These are phyloP conservation scores for Cheilosia grossa DNA, from an alignment of 2,888 invertebrate species.

Conservation along the genomic window DNA sequence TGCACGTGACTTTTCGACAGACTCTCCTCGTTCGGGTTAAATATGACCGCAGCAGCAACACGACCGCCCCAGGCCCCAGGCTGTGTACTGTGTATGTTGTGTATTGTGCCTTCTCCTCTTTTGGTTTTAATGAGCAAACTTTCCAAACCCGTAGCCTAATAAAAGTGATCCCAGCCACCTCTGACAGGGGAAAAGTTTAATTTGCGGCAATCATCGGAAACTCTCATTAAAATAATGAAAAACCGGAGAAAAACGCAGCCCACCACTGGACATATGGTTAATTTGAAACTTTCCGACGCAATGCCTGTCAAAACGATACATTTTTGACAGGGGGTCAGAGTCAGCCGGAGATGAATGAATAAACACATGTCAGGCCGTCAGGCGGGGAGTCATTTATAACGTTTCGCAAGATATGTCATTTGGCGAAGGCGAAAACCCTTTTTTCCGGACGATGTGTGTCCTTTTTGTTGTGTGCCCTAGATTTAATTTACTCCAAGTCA, in stretches of 20 bases:
- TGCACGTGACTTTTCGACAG: slow-evolving; percentile 70
- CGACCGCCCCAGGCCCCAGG: not conserved
- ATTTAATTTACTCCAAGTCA: slow-evolving; percentile 72
- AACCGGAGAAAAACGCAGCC: slow-evolving; percentile 31
- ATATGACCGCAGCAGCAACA: slow-evolving; percentile 42
- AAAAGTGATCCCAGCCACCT: slow-evolving; percentile 52
- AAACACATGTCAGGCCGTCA: slow-evolving; percentile 68
- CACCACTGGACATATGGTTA: slow-evolving; percentile 13
- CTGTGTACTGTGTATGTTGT: slow-evolving; percentile 4
- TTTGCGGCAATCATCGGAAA: slow-evolving; percentile 70
- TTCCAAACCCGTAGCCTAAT: slow-evolving; percentile 65
- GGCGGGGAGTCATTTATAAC: slow-evolving; percentile 42
- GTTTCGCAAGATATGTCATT: slow-evolving; percentile 53
- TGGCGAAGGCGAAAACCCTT: slow-evolving; percentile 34
- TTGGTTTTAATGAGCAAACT: slow-evolving; percentile 73
- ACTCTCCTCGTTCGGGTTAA: slow-evolving; percentile 24
- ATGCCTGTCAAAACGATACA: slow-evolving; percentile 51
- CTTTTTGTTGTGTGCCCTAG: slow-evolving; percentile 50
- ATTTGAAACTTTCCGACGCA: slow-evolving; percentile 60
- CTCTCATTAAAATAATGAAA: slow-evolving; percentile 69
- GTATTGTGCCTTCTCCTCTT: slow-evolving; percentile 33
- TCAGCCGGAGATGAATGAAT: slow-evolving; percentile 11
- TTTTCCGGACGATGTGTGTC: slow-evolving; percentile 29
- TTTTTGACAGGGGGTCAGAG: slow-evolving; percentile 36
- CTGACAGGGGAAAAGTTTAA: slow-evolving; percentile 53